Conservation (phyloP, 1,140 invertebrate genomes). For the Aphis gossypii region DNA sequence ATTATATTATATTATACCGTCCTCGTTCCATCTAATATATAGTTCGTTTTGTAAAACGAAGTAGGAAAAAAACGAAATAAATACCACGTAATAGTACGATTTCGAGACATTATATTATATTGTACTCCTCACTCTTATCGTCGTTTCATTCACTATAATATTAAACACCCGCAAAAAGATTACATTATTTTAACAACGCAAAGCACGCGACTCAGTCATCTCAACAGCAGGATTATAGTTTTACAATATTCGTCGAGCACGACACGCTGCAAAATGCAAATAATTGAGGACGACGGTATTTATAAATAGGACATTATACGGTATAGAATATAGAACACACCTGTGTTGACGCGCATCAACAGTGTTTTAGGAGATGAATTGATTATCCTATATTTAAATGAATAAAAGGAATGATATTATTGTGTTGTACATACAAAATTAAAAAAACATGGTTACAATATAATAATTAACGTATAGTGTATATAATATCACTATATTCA, state of each 20-base stretch:
- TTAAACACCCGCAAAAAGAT: background rate
- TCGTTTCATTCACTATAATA: background rate
- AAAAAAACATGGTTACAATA: background rate
- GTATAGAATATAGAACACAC: no score
- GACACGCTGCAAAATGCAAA: background rate
- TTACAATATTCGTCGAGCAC: background rate
- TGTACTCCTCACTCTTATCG: background rate
- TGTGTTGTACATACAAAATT: background rate
- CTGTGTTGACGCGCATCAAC: no score
- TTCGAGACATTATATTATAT: background rate
- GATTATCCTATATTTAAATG: no score
- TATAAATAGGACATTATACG: background rate
- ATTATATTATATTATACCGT: background rate
- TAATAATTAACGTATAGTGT: background rate
- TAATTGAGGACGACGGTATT: background rate
- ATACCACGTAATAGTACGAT: slow-evolving; percentile 30
- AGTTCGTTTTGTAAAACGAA: slow-evolving; percentile 6
- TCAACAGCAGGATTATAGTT: background rate
- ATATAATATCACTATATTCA: background rate
- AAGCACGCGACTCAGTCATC: background rate
- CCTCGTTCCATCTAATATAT: slow-evolving; percentile 20
- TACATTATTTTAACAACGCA: background rate
- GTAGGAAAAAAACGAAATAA: slow-evolving; percentile 5
- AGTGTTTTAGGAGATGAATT: no score
- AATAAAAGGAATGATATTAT: background rate